Conservation (phyloP, 1,140 invertebrate species). For the Chelonus insularis region DNA sequence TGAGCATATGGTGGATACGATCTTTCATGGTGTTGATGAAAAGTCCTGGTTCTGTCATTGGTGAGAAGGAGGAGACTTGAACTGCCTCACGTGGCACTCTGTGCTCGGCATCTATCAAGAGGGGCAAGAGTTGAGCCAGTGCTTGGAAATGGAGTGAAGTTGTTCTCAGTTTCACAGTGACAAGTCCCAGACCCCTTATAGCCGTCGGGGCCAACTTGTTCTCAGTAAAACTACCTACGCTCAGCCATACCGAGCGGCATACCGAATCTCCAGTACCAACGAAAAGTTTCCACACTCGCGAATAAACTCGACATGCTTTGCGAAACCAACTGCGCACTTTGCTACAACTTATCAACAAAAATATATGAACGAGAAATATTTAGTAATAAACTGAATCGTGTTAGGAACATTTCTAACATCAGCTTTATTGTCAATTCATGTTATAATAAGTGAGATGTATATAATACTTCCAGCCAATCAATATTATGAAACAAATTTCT, state of each 20-base stretch:
- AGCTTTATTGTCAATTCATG: too few relatives aligned
- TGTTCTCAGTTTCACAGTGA: constrained; percentile 37
- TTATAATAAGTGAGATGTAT: too few relatives aligned
- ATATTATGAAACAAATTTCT: too few relatives aligned
- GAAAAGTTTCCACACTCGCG: constrained; percentile 12
- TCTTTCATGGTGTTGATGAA: constrained; percentile 33
- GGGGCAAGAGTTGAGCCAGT: constrained; percentile 1
- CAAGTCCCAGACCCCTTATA: constrained; percentile 25
- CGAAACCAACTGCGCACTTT: constrained; percentile 7
- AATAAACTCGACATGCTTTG: constrained; percentile 18
- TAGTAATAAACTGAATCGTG: too few relatives aligned
- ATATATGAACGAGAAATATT: background rate
- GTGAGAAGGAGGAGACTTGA: constrained; percentile 20
- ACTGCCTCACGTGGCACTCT: constrained; percentile 28
- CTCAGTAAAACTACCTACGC: constrained; percentile 5
- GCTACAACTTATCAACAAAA: background rate
- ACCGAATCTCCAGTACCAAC: constrained; percentile 7
- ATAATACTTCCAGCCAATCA: too few relatives aligned
- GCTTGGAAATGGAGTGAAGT: constrained; percentile 33
- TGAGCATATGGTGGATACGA: constrained; percentile 35
- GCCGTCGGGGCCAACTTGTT: constrained; percentile 21
- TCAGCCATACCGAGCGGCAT: background rate
- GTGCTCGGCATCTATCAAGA: constrained; percentile 26
- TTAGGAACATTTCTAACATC: too few relatives aligned
- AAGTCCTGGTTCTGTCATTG: constrained; percentile 41